Conservation (phyloP, 2,113 vertebrate genomes). For the Micromys minutus region DNA sequence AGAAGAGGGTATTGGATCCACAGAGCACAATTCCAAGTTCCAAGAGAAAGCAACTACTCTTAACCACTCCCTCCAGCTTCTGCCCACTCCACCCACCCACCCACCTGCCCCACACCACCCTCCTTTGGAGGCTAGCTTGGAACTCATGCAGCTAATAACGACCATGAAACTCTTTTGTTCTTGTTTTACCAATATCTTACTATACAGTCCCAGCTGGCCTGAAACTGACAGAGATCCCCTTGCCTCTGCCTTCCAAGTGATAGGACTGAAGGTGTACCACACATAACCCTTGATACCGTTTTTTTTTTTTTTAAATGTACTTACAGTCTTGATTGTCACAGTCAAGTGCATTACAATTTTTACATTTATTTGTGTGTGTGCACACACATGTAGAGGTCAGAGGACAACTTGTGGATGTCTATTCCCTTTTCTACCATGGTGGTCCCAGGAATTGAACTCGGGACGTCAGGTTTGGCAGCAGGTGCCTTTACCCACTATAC, state of each 20-base stretch:
- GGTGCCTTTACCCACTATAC: not conserved
- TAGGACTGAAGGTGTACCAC: not conserved
- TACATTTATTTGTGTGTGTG: not conserved
- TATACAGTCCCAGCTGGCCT: not conserved
- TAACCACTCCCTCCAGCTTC: not conserved
- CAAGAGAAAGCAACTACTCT: not conserved
- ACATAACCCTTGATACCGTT: not conserved
- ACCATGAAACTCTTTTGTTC: not conserved
- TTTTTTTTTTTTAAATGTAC: not conserved
- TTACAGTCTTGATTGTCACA: constrained; percentile 34
- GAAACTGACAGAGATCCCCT: not conserved
- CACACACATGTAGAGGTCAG: not conserved
- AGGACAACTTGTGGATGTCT: not conserved
- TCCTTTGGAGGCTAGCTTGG: not conserved
- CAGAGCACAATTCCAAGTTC: not conserved
- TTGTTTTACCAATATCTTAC: not conserved
- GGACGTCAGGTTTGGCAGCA: not conserved
- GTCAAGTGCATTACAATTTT: not conserved
- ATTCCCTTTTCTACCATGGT: not conserved
- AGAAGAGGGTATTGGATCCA: not conserved
- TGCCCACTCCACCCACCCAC: not conserved
- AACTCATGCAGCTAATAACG: not conserved
- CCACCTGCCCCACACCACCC: not conserved
- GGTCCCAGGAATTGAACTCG: not conserved
- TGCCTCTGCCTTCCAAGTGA: not conserved